Evolutionary conservation across 2,888 invertebrate species (phyloP).

Genomic region (Trichacis sp.): DNA sequence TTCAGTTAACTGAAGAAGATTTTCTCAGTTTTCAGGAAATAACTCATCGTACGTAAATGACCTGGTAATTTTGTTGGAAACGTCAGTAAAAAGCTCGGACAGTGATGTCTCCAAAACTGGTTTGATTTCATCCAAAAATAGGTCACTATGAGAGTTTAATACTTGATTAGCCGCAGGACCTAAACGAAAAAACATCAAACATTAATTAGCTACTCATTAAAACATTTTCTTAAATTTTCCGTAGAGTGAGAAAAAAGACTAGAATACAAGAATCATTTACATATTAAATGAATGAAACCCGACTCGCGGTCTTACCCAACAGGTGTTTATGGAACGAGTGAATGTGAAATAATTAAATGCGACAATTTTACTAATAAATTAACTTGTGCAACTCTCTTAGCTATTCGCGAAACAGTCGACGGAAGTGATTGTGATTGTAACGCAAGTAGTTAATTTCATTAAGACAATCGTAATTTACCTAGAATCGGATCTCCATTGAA

Average conservation of each 20-base stretch:
- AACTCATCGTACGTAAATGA: constrained; percentile 79
- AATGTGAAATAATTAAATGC: background rate
- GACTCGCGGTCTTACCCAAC: background rate
- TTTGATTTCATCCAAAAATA: constrained; percentile 77
- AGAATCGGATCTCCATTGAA: constrained; percentile 77
- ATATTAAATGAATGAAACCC: background rate
- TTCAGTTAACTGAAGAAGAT: too few species aligned
- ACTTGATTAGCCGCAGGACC: constrained; percentile 77
- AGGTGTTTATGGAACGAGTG: background rate
- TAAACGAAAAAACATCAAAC: constrained; percentile 62
- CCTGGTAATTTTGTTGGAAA: constrained; percentile 78
- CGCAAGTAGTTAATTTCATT: background rate
- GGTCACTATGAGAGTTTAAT: constrained; percentile 76
- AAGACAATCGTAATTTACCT: constrained; percentile 63
- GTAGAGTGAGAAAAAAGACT: too few species aligned
- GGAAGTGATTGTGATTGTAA: background rate
- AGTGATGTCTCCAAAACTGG: constrained; percentile 76
- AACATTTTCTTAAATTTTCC: too few species aligned
- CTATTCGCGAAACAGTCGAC: background rate
- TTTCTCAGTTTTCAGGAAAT: constrained; percentile 70
- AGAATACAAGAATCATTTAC: background rate
- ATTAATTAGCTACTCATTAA: too few species aligned
- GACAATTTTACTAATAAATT: background rate
- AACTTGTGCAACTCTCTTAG: background rate
- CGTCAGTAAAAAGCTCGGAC: constrained; percentile 76